Evolutionary conservation across 2,113 vertebrate species (phyloP).

Genomic region (Morphnarchus princeps): DNA sequence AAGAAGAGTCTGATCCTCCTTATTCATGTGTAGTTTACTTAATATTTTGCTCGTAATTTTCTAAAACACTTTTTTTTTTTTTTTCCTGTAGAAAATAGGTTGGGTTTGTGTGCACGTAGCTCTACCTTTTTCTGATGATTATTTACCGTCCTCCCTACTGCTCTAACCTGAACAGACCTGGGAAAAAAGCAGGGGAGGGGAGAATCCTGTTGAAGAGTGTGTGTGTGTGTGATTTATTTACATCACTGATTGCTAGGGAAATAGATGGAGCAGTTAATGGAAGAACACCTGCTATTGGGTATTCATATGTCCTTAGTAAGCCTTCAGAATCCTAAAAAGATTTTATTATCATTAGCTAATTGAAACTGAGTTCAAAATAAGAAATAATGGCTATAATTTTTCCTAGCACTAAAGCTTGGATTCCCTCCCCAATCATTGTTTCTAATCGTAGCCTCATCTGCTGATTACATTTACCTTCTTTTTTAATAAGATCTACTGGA

Average conservation of each 20-base stretch:
- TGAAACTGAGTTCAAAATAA: conserved; percentile 26
- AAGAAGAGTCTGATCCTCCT: not conserved
- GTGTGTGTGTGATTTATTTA: not conserved
- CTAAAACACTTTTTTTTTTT: not conserved
- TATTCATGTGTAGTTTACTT: not conserved
- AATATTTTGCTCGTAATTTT: not conserved
- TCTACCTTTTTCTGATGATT: not conserved
- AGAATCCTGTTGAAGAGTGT: not conserved
- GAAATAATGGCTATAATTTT: not conserved
- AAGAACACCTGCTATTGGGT: conserved; percentile 45
- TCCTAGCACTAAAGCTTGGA: not conserved
- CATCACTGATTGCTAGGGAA: not conserved
- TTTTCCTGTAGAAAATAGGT: not conserved
- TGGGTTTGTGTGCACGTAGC: not conserved
- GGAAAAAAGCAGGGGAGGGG: not conserved
- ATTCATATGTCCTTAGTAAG: conserved; percentile 19
- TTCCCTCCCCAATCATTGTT: not conserved
- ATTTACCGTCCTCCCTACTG: not conserved
- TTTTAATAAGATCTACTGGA: not conserved
- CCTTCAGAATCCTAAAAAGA: conserved; percentile 11
- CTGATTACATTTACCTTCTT: not conserved
- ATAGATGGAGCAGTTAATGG: conserved; percentile 25
- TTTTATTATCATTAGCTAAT: conserved; percentile 34
- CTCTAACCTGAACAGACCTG: not conserved
- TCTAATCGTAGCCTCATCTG: conserved; percentile 4